Conservation (phyloP, 30 jellyfish, hydroid and myxozoan genomes). For the Cassiopea xamachana region DNA sequence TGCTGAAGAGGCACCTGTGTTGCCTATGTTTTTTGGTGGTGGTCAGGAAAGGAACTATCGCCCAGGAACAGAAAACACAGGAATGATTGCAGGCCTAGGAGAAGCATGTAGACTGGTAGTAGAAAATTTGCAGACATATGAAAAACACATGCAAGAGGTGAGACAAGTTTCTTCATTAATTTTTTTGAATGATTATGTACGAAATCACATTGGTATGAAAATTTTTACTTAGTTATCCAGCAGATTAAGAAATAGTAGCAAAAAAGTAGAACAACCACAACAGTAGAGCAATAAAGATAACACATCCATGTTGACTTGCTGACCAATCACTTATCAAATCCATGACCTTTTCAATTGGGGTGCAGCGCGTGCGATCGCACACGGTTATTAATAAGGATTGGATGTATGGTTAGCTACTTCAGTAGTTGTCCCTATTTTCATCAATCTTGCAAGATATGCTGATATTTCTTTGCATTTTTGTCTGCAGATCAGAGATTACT, state of each 20-base stretch:
- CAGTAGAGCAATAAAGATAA: no score
- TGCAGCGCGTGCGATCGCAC: no score
- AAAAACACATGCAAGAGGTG: conserved; percentile 71
- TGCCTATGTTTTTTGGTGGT: conserved; percentile 93
- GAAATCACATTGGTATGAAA: no score
- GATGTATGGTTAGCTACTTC: neutral
- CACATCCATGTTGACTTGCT: no score
- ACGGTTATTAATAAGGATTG: neutral
- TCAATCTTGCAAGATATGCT: neutral
- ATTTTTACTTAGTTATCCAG: no score
- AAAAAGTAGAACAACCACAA: no score
- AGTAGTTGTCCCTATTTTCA: neutral
- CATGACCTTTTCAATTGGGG: no score
- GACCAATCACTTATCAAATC: no score
- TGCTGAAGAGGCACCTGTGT: conserved; percentile 57
- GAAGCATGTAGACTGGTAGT: conserved; percentile 91
- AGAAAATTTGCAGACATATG: conserved; percentile 53
- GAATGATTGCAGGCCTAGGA: conserved; percentile 98
- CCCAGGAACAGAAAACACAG: conserved; percentile 97
- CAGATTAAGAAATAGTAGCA: no score
- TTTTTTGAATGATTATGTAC: no score
- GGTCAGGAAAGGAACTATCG: conserved; percentile 94
- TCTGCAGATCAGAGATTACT: conserved; percentile 74
- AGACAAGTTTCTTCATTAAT: neutral
- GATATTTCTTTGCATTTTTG: neutral